Base-by-base conservation (phyloP, 2,797 vertebrate genomes). In the Cichlasoma orientale region DNA sequence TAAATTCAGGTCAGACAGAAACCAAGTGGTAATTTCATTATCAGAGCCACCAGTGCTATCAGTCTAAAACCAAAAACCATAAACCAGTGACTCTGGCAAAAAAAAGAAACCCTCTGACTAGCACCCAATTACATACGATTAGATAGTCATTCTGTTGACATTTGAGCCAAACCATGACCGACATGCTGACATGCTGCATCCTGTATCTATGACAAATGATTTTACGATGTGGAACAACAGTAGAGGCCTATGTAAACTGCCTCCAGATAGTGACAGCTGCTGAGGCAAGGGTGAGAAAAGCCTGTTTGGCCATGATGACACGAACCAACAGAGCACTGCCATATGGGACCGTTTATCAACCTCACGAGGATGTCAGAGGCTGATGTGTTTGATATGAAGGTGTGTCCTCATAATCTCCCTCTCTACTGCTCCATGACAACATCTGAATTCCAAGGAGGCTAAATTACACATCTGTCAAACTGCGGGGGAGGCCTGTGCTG, bases 1-100 rank as follows among this genome's bases (percentile, higher is more conserved):
- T 86, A 79, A 85, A 87, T 75, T 77, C 56, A 75, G 72, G 57
- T 50, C 87, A 88, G 72, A 76, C 70, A 75, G 68, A 47, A 68
- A 75, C 59, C 58, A 52, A 52, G 74, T 72, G 71, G 75, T 82
- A 27, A 81, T 89, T 88, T 89, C 82, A 88, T 88, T 79, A 50
- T n/a, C 19, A 82, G 68, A 81, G 78, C 75, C 8, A 77, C 66
- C 61, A 38, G 25, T 29, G 44, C 44, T n/a, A 31, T 68, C 44
- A 50, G 41, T 18, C 41, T 44, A 1, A 81, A 87, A 74, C 66
- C 80, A 83, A 81, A 83, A 79, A 86, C 72, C 61, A 72, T 19
- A 59, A 77, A 31, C 55, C 36, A 12, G 14, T 61, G 73, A 82
- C 23, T 77, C 70, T 47, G 47, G 38, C 73, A 25, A 25, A 74